phyloP scores from a whole-genome alignment of 2,797 vertebrate genomes.

The Myotis myotis region DNA sequence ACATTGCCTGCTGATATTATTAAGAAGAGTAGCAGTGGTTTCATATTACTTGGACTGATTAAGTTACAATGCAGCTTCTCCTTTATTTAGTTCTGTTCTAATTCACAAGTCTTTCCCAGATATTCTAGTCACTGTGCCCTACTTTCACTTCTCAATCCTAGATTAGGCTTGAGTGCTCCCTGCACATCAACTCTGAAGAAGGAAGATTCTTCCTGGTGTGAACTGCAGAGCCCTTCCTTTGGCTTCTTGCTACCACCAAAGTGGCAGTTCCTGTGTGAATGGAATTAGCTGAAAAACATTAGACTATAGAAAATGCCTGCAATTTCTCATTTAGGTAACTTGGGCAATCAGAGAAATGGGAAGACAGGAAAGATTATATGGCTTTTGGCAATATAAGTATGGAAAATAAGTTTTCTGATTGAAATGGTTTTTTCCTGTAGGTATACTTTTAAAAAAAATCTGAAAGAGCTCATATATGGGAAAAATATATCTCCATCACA shows the following conservation, averaged over 20 bases:
- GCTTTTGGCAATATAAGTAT: neutral
- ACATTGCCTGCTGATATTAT: neutral
- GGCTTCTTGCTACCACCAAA: neutral
- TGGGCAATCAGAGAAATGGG: neutral
- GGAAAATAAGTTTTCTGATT: neutral
- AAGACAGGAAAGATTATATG: neutral
- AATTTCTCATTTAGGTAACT: neutral
- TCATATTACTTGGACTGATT: neutral
- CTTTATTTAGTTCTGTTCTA: neutral
- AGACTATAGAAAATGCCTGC: neutral
- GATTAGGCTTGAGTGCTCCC: neutral
- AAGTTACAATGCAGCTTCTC: neutral
- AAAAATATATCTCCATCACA: neutral
- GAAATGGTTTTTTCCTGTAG: neutral
- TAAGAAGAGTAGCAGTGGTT: neutral
- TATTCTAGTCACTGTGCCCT: neutral
- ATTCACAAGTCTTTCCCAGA: neutral
- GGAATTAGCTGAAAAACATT: neutral
- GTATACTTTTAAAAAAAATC: neutral
- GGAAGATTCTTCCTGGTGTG: neutral
- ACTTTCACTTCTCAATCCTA: neutral
- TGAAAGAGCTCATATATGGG: neutral
- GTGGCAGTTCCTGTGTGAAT: neutral
- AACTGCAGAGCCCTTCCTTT: neutral
- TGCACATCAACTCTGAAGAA: neutral